Evolutionary conservation across 2,888 invertebrate genomes (phyloP).

Genomic region (Mimachlamys varia): DNA sequence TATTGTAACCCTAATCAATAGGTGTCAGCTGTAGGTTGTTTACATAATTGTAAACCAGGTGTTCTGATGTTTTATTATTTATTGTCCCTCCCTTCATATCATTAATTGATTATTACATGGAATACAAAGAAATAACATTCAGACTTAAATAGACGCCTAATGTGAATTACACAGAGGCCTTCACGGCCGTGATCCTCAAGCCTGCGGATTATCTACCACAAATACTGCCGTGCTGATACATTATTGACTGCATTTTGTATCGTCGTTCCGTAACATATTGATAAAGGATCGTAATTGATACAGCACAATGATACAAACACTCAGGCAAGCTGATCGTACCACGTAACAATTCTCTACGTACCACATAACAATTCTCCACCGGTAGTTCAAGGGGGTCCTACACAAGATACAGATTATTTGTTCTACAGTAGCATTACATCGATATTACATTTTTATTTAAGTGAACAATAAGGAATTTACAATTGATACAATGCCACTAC

Average conservation of each 20-base stretch:
- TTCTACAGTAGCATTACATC: not conserved
- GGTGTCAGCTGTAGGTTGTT: constrained; percentile 29
- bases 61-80: constrained; percentile 29
- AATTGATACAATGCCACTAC: not conserved
- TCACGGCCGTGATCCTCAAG: not conserved
- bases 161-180: not conserved
- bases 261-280: not conserved
- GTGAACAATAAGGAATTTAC: not conserved
- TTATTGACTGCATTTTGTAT: constrained; percentile 21
- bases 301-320: not conserved
- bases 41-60: constrained; percentile 23
- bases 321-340: not conserved
- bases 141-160: constrained; percentile 1
- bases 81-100: not conserved
- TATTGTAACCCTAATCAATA: not conserved
- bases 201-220: not conserved
- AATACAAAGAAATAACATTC: not conserved
- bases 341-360: not conserved
- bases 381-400: not conserved
- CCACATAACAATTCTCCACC: not conserved
- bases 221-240: not conserved
- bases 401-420: not conserved
- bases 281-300: constrained; percentile 14
- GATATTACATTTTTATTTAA: not conserved
- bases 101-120: constrained; percentile 36